Evolutionary conservation across 2,797 vertebrate species (phyloP).

Genomic region (Molossus molossus): DNA sequence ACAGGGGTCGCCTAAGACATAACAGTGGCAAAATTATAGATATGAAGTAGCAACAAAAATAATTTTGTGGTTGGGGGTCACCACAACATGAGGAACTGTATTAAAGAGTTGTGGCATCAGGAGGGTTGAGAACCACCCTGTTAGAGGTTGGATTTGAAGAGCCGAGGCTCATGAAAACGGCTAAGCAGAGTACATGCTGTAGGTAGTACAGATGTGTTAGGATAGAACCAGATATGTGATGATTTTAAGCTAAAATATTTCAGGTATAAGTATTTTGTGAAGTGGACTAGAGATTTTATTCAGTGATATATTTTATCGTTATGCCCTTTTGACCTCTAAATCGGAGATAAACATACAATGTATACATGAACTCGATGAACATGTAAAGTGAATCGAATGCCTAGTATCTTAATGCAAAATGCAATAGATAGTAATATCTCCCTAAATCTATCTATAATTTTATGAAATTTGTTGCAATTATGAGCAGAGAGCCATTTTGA

Average conservation of each 20-base stretch:
- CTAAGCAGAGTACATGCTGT: neutral
- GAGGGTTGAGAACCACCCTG: neutral
- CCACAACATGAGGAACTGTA: too few species aligned
- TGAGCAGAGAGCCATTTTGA: slow-evolving; percentile 54
- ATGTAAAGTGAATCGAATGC: slow-evolving; percentile 47
- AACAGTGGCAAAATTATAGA: too few species aligned
- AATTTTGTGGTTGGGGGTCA: too few species aligned
- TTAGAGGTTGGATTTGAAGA: neutral
- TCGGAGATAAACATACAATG: neutral
- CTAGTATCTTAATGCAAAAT: slow-evolving; percentile 26
- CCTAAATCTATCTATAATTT: slow-evolving; percentile 64
- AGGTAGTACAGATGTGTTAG: neutral
- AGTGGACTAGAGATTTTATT: neutral
- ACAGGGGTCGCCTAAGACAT: too few species aligned
- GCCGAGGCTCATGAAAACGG: neutral
- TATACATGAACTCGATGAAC: neutral
- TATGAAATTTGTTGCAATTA: slow-evolving; percentile 64
- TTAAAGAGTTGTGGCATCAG: too few species aligned
- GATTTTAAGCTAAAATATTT: neutral
- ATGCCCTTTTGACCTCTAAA: neutral
- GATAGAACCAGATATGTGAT: neutral
- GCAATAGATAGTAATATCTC: neutral
- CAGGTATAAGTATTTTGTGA: neutral
- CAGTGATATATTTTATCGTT: neutral
- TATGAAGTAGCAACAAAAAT: too few species aligned